Conservation (phyloP, 2,797 vertebrate genomes). For the Paedocypris micromegethes region DNA sequence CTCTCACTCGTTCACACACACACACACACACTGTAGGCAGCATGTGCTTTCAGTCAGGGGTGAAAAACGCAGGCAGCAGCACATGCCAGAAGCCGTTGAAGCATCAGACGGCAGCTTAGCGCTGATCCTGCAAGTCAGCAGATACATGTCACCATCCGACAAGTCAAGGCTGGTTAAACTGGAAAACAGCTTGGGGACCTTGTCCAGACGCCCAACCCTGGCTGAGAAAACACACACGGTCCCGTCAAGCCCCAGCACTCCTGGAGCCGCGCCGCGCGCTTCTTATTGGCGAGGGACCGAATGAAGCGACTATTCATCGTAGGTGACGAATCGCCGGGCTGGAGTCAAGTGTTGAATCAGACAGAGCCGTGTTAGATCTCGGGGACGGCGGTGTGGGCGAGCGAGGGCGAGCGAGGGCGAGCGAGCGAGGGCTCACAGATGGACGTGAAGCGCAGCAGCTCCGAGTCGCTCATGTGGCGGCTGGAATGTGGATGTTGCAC, state of each 20-base stretch:
- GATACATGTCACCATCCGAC: slow-evolving; percentile 88
- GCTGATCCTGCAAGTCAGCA: slow-evolving; percentile 80
- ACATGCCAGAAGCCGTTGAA: slow-evolving; percentile 94
- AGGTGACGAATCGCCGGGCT: no score
- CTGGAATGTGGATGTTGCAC: slow-evolving; percentile 72
- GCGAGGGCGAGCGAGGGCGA: not conserved
- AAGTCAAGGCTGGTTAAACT: slow-evolving; percentile 87
- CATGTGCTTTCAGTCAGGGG: slow-evolving; percentile 97
- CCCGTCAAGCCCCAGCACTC: slow-evolving; percentile 51
- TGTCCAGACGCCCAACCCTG: slow-evolving; percentile 72
- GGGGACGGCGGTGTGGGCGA: not conserved
- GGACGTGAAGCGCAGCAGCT: slow-evolving; percentile 58
- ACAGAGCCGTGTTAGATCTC: no score
- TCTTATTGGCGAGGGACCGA: no score
- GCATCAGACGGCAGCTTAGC: slow-evolving; percentile 82
- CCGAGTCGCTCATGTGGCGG: slow-evolving; percentile 57
- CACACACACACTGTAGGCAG: slow-evolving; percentile 78
- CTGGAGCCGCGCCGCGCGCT: slow-evolving; percentile 4
- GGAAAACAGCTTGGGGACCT: slow-evolving; percentile 80
- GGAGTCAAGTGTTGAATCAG: no score
- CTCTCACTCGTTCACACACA: slow-evolving; percentile 25
- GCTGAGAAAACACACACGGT: slow-evolving; percentile 65
- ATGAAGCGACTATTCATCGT: no score
- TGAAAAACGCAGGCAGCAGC: slow-evolving; percentile 91
- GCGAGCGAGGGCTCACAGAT: slow-evolving; percentile 51